These are phyloP conservation scores for Euthynnus affinis DNA, from an alignment of 2,797 vertebrate species.

Conservation along the genomic window DNA sequence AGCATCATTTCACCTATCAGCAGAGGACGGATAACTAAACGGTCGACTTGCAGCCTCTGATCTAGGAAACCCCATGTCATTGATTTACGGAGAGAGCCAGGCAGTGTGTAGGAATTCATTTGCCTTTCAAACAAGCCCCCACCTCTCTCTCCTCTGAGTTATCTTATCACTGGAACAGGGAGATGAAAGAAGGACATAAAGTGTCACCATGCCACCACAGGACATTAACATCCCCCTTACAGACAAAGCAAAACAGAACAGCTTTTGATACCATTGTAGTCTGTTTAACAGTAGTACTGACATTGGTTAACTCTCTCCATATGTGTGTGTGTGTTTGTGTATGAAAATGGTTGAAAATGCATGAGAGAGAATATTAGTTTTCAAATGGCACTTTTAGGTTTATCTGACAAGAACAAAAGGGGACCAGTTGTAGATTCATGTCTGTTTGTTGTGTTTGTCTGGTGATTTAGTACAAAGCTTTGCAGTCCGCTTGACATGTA, in stretches of 20 bases:
- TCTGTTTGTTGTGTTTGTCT: background rate
- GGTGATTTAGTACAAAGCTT: background rate
- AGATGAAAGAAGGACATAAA: constrained; percentile 84
- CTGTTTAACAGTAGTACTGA: constrained; percentile 47
- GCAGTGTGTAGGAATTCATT: constrained; percentile 79
- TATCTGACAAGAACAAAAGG: background rate
- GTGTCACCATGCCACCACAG: constrained; percentile 69
- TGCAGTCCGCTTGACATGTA: background rate
- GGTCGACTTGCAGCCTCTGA: constrained; percentile 62
- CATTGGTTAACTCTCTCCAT: constrained; percentile 10
- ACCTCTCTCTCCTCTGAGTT: constrained; percentile 65
- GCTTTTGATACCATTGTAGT: constrained; percentile 63
- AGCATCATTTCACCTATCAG: constrained; percentile 76
- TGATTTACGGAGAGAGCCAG: constrained; percentile 75
- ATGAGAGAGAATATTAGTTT: constrained; percentile 11
- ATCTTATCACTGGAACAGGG: constrained; percentile 81
- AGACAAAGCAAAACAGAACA: constrained; percentile 72
- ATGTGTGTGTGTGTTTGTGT: constrained; percentile 2
- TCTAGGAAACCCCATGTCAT: constrained; percentile 71
- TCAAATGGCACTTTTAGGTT: constrained; percentile 8
- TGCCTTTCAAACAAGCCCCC: constrained; percentile 82
- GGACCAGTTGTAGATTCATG: background rate
- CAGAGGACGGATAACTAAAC: constrained; percentile 51
- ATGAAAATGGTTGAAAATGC: constrained; percentile 18
- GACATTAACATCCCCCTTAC: constrained; percentile 71